Conservation (phyloP, 1,140 invertebrate genomes). For the Elysia chlorotica region DNA sequence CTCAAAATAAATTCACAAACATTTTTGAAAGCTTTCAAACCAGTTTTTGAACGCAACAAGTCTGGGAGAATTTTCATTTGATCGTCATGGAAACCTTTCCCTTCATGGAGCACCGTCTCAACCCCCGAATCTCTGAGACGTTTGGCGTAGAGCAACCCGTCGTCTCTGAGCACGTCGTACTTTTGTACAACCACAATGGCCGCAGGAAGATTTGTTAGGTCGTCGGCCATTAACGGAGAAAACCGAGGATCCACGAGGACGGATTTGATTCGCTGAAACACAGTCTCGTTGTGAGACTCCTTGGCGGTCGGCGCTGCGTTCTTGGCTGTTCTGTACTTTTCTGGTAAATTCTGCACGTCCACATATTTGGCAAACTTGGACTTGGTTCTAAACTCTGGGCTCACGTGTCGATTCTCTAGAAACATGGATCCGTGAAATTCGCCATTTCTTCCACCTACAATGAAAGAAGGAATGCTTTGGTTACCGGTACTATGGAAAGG, state of each 20-base stretch:
- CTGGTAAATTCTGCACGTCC: background rate
- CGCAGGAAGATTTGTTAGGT: slow-evolving; percentile 21
- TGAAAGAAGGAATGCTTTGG: too few species aligned
- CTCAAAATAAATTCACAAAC: too few species aligned
- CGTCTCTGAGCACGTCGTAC: slow-evolving; percentile 41
- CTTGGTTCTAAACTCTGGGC: background rate
- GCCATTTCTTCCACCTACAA: background rate
- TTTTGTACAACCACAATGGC: slow-evolving; percentile 28
- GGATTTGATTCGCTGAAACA: background rate
- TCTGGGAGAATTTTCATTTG: background rate
- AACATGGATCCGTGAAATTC: background rate
- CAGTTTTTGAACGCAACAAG: background rate
- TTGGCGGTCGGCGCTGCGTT: background rate
- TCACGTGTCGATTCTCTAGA: background rate
- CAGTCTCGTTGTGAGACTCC: background rate
- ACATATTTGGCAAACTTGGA: background rate
- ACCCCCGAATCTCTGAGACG: slow-evolving; percentile 30
- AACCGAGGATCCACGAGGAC: slow-evolving; percentile 4
- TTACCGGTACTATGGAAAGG: too few species aligned
- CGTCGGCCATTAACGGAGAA: slow-evolving; percentile 8
- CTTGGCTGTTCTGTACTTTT: background rate
- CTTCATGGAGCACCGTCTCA: slow-evolving; percentile 14
- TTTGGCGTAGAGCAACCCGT: slow-evolving; percentile 32
- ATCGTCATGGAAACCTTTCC: slow-evolving; percentile 16
- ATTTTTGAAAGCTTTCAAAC: background rate